phyloP scores from a whole-genome alignment of 92 coral and sea anemone genomes.

The Umimayanthus kanabou region DNA sequence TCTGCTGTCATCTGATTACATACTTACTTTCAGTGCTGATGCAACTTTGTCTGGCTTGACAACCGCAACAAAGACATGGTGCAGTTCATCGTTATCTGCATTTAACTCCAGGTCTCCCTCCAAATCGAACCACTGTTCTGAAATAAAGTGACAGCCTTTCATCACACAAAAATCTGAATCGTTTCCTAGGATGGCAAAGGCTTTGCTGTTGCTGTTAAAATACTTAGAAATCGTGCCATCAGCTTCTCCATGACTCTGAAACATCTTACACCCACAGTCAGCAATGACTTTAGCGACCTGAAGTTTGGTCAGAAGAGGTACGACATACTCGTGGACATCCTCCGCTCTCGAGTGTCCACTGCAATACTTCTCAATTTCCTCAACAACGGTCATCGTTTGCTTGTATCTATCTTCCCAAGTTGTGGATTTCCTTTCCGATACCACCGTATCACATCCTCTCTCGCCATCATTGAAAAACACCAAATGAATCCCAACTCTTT shows the following conservation, averaged over 20 bases:
- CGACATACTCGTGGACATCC: neutral
- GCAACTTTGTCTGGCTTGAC: constrained; percentile 31
- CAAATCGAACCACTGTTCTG: constrained; percentile 44
- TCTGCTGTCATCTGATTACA: neutral
- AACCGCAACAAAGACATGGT: constrained; percentile 25
- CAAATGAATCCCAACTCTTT: constrained; percentile 31
- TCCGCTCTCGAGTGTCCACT: constrained; percentile 1
- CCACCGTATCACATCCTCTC: neutral
- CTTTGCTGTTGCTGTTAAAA: constrained; percentile 15
- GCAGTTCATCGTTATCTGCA: neutral
- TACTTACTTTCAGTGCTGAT: constrained; percentile 34
- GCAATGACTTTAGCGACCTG: constrained; percentile 6
- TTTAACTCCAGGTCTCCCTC: neutral
- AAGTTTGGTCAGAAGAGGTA: neutral
- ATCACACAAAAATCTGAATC: constrained; percentile 52
- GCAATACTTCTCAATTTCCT: constrained; percentile 33
- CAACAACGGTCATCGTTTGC: neutral
- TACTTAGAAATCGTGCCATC: constrained; percentile 31
- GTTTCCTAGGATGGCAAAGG: constrained; percentile 43
- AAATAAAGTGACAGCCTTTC: constrained; percentile 43
- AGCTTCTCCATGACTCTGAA: constrained; percentile 45
- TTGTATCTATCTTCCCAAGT: constrained; percentile 30
- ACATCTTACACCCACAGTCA: constrained; percentile 42
- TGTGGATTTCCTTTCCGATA: neutral
- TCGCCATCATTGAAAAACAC: constrained; percentile 45